phyloP scores from a whole-genome alignment of 2,113 vertebrate species.

The Columbina picui region DNA sequence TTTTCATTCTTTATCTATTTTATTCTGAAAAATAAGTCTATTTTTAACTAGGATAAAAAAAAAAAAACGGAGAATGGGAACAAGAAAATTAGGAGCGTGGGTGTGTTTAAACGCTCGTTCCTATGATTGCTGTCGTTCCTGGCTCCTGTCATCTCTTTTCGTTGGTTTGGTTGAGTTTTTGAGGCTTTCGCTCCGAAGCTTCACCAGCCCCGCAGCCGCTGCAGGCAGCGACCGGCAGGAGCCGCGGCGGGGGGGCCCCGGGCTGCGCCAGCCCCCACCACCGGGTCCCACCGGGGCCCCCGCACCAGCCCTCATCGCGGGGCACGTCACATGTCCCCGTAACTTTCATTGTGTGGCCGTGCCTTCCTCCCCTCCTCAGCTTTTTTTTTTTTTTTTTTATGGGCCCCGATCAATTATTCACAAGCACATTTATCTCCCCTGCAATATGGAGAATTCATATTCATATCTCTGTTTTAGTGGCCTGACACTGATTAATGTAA shows the following conservation, averaged over 20 bases:
- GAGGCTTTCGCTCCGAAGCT: background rate
- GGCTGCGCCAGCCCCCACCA: no score
- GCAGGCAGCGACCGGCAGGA: background rate
- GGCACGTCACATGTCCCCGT: background rate
- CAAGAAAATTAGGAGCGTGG: background rate
- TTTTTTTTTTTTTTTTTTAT: background rate
- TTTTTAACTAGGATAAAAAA: background rate
- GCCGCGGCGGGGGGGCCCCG: background rate
- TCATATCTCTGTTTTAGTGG: slow-evolving; percentile 76
- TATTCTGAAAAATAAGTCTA: background rate
- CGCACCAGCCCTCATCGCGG: background rate
- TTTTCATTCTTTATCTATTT: slow-evolving; percentile 27
- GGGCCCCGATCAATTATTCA: slow-evolving; percentile 63
- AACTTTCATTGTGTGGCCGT: background rate
- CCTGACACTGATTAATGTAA: slow-evolving; percentile 83
- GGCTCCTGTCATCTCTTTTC: background rate
- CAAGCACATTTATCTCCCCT: slow-evolving; percentile 73
- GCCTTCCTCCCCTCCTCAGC: background rate
- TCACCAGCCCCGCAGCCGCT: background rate
- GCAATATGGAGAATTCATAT: slow-evolving; percentile 77
- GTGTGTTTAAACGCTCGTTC: background rate
- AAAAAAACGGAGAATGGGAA: background rate
- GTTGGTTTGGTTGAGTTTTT: background rate
- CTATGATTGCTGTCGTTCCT: background rate
- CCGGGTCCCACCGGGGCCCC: background rate